phyloP scores from a whole-genome alignment of 1,140 invertebrate genomes.

The Drosophila parabipectinata region DNA sequence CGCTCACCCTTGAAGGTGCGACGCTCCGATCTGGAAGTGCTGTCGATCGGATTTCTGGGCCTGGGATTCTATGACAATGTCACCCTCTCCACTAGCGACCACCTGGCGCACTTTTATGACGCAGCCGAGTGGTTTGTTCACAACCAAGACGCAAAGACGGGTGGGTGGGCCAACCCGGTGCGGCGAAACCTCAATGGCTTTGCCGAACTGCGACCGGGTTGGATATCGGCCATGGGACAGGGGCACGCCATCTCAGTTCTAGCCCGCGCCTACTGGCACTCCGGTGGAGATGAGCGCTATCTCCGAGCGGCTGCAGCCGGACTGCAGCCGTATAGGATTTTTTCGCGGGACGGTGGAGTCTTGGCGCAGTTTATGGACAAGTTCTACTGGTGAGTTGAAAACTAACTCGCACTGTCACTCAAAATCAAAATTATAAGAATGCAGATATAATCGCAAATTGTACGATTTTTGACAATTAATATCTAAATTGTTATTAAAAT shows the following conservation, averaged over 20 bases:
- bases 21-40: constrained; percentile 90
- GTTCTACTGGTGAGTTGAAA: constrained; percentile 87
- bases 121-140: constrained; percentile 96
- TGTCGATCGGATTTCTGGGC: constrained; percentile 85
- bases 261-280: constrained; percentile 93
- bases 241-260: constrained; percentile 98
- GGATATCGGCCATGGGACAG: constrained; percentile 99
- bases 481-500: too few species aligned
- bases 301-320: constrained; percentile 92
- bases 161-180: constrained; percentile 96
- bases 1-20: constrained; percentile 88
- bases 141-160: constrained; percentile 91
- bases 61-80: constrained; percentile 92
- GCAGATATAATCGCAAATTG: too few species aligned
- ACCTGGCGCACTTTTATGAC: constrained; percentile 95
- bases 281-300: constrained; percentile 90
- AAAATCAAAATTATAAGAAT: neutral
- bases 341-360: constrained; percentile 91
- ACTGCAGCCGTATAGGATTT: constrained; percentile 91
- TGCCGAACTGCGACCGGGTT: constrained; percentile 92
- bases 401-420: too few species aligned
- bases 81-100: constrained; percentile 92
- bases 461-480: too few species aligned
- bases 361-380: constrained; percentile 92
- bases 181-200: constrained; percentile 91